Evolutionary conservation across 2,888 invertebrate species (phyloP), one percentile per base, ranked within the genome.

Genomic region (Thysanoteuthis rhombus): DNA sequence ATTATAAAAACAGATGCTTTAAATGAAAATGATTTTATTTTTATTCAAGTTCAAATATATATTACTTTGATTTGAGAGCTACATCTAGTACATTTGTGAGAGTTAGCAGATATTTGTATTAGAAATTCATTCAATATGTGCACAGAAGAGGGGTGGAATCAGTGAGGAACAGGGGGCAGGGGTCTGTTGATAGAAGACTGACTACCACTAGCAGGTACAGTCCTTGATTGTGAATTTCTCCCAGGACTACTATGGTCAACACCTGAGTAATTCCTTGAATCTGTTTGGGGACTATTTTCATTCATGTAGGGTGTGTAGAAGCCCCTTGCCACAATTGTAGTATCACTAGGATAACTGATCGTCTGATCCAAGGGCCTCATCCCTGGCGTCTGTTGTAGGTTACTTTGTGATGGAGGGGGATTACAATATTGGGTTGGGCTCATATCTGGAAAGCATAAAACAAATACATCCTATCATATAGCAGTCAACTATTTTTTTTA

Each of bases 161-260:
- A 75, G 75, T 75, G 75, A 36, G 75, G 75, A 36, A 75, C 75
- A n/a, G 75, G 75, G 36, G 75, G 75, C 75, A 75, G 16, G n/a
- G 75, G 75, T 36, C 75, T 75, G n/a, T 75, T 75, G 12, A 75
- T 75, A n/a, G 75, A 75, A 36, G 75, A 75, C 75, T 75, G 75
- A 75, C 75, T 75, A 75, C 75, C 75, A 75, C 75, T 75, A 36
- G n/a, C 8, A 75, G 75, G 75, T n/a, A 75, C n/a, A n/a, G n/a
- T 75, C n/a, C 75, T 75, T 75, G 75, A 75, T 75, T 75, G 75
- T n/a, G n/a, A 75, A 75, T 75, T n/a, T 75, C 75, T n/a, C 75
- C 36, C 75, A 75, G n/a, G n/a, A 75, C 75, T 75, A 36, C n/a
- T 36, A 75, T n/a, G 12, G 36, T 75, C 75, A 36, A 75, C 16